A percentile compares a stretch with the other conserved stretches of the same genome.
These are phyloP conservation scores for Gastracanthus pulcherrimus DNA, from an alignment of 2,888 invertebrate species.

Conservation along the genomic window DNA sequence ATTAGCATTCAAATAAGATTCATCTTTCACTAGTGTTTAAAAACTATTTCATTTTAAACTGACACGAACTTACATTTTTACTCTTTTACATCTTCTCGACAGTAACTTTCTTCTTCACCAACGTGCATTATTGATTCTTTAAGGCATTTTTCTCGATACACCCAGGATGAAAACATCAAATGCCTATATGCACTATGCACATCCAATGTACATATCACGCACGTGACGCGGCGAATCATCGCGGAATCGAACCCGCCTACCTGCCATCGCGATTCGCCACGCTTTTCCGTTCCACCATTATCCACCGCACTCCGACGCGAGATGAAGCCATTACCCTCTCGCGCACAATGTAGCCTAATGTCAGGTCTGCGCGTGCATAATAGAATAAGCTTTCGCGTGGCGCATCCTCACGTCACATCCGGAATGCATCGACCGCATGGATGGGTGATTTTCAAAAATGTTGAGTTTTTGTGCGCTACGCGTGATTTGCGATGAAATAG, in stretches of 20 bases:
- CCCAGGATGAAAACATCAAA: background rate
- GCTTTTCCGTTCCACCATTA: background rate
- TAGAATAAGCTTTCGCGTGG: background rate
- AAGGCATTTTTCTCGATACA: background rate
- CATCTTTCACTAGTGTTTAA: no score
- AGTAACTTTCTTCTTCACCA: background rate
- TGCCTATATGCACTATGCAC: background rate
- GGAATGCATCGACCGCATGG: background rate
- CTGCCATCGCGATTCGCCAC: background rate
- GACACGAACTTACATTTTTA: no score
- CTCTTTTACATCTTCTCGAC: no score
- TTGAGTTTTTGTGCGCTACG: no score
- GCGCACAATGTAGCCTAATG: background rate
- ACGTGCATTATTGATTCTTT: background rate
- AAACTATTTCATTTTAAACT: no score
- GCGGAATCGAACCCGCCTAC: slow-evolving; percentile 3
- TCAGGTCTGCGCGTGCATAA: background rate
- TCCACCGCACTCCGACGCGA: background rate
- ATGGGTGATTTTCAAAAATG: no score
- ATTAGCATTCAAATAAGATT: no score
- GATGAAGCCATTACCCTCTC: background rate
- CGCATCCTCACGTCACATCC: background rate
- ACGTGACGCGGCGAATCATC: background rate
- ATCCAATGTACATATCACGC: background rate
- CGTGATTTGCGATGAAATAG: no score